A percentile compares a stretch with the other conserved stretches of the same genome.
Conservation (phyloP, 2,113 vertebrate species). For the Alethe castanea region DNA sequence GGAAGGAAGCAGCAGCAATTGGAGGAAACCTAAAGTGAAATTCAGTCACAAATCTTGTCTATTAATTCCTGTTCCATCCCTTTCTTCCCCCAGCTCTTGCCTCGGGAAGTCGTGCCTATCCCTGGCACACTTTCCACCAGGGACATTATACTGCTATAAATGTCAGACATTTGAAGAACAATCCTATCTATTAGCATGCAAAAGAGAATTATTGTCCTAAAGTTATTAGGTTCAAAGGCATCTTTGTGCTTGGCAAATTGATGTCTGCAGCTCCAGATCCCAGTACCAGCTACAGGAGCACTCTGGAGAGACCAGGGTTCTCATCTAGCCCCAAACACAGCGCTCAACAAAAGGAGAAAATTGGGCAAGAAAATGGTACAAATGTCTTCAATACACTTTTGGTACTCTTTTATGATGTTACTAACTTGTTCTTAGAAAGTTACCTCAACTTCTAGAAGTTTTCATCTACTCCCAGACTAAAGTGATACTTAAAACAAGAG, state of each 20-base stretch:
- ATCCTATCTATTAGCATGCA: slow-evolving; percentile 33
- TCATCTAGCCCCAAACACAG: neutral
- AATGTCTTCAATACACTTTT: neutral
- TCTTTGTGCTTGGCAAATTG: slow-evolving; percentile 1
- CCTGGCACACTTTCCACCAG: neutral
- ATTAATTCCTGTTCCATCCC: neutral
- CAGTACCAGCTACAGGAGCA: rapidly evolving
- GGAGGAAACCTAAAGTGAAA: neutral
- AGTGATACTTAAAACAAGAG: neutral
- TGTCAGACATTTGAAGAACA: slow-evolving; percentile 46
- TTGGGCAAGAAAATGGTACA: neutral
- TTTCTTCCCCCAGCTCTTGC: neutral
- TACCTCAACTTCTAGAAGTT: neutral
- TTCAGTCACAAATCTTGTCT: neutral
- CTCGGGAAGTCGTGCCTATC: neutral
- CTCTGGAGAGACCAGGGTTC: neutral
- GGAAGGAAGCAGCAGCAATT: neutral
- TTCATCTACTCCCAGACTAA: neutral
- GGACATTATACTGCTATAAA: slow-evolving; percentile 14
- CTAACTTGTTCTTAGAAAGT: neutral
- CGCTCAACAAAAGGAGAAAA: neutral
- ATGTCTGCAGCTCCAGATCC: slow-evolving; percentile 11
- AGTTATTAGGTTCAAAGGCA: neutral
- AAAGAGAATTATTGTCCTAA: slow-evolving; percentile 29
- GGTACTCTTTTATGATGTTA: neutral